Evolutionary conservation across 2,888 invertebrate genomes (phyloP).

Genomic region (Noctua janthina): DNA sequence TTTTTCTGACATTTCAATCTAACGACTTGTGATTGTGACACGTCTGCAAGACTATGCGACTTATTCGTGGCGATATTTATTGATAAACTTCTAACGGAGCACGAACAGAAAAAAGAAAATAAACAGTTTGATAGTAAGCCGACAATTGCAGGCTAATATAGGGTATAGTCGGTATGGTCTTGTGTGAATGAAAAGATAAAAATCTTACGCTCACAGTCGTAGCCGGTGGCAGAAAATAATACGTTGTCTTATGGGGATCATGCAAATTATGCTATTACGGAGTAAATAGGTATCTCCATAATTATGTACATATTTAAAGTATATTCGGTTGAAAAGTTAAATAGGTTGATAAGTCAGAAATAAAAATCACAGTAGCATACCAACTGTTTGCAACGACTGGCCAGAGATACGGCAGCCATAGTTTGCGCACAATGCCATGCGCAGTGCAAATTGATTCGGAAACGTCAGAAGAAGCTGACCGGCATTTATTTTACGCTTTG

Average conservation of each 20-base stretch:
- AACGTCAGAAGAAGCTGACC: conserved; percentile 18
- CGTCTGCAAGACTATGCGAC: too few species aligned
- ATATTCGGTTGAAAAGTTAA: not conserved
- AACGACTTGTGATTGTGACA: too few species aligned
- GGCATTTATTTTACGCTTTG: conserved; percentile 45
- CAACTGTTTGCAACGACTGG: conserved; percentile 55
- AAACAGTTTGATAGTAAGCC: not conserved
- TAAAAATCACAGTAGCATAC: not conserved
- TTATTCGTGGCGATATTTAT: too few species aligned
- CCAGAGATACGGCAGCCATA: conserved; percentile 43
- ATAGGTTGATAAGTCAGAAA: not conserved
- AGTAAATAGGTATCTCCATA: not conserved
- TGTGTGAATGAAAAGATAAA: not conserved
- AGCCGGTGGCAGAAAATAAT: not conserved
- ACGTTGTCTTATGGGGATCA: not conserved
- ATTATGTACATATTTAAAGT: not conserved
- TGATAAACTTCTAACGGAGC: too few species aligned
- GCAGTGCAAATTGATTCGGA: conserved; percentile 38
- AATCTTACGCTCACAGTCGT: not conserved
- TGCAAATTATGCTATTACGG: too few species aligned
- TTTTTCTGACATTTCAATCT: too few species aligned
- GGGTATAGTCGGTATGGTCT: not conserved
- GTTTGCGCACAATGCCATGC: conserved; percentile 56
- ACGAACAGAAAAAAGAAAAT: not conserved
- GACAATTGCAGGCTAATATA: not conserved